These are phyloP conservation scores for Turnix velox DNA, from an alignment of 2,113 vertebrate genomes.

Conservation along the genomic window DNA sequence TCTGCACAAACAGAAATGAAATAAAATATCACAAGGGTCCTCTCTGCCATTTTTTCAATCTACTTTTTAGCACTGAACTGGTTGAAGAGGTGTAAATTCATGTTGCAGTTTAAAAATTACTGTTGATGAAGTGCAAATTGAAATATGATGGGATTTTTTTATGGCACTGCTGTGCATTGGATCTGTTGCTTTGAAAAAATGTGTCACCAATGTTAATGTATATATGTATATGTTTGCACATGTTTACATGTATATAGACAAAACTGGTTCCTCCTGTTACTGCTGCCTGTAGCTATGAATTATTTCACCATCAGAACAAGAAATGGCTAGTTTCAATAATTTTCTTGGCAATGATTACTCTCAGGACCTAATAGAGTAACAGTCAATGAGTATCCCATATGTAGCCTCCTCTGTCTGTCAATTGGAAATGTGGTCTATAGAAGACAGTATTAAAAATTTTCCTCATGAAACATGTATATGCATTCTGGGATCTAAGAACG, in stretches of 20 bases:
- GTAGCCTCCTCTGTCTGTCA: not conserved
- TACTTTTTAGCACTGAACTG: not conserved
- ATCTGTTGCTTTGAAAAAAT: not conserved
- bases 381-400: not conserved
- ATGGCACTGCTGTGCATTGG: not conserved
- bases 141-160: not conserved
- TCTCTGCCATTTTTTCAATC: not conserved
- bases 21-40: not conserved
- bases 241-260: accelerated
- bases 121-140: not conserved
- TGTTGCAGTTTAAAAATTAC: not conserved
- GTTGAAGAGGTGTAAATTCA: not conserved
- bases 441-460: not conserved
- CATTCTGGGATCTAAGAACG: not conserved
- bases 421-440: not conserved
- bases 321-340: not conserved
- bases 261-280: not conserved
- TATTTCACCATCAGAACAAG: not conserved
- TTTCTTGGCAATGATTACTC: not conserved
- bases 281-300: not conserved
- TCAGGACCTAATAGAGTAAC: not conserved
- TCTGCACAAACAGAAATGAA: not conserved
- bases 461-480: not conserved
- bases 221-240: not conserved
- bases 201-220: not conserved